A percentile compares a stretch with the other conserved stretches of the same genome.
phyloP scores from a whole-genome alignment of 2,888 invertebrate species.

The Sinhomidia bicolor region DNA sequence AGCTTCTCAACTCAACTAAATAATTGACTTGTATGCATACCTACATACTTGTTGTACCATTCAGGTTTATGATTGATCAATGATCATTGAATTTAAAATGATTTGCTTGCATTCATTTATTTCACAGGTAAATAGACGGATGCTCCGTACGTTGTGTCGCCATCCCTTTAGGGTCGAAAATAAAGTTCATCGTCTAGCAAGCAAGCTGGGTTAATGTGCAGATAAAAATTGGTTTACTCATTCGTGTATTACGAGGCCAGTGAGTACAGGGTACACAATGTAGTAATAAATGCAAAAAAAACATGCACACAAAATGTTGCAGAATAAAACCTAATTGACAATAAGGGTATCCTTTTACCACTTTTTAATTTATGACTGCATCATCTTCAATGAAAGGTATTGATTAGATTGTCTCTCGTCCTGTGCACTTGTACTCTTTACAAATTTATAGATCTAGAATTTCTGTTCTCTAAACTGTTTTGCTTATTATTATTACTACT shows the following conservation, averaged over 20 bases:
- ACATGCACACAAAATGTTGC: slow-evolving; percentile 11
- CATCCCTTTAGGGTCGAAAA: background rate
- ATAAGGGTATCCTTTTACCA: slow-evolving; percentile 45
- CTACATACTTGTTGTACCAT: background rate
- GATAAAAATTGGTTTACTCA: background rate
- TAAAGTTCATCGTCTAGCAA: too few relatives aligned
- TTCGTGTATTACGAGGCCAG: background rate
- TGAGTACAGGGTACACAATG: background rate
- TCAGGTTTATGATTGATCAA: background rate
- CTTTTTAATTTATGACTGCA: slow-evolving; percentile 63
- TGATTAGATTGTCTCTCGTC: slow-evolving; percentile 58
- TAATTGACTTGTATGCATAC: slow-evolving; percentile 49
- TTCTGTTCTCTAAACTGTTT: slow-evolving; percentile 1
- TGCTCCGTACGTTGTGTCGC: background rate
- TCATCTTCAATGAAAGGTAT: slow-evolving; percentile 62
- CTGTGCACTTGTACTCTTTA: slow-evolving; percentile 15
- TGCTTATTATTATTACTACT: too few relatives aligned
- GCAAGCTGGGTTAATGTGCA: background rate
- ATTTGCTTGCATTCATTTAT: background rate
- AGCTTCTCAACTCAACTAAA: slow-evolving; percentile 7
- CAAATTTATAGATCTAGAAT: slow-evolving; percentile 60
- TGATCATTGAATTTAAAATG: slow-evolving; percentile 5
- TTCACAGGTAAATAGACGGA: background rate
- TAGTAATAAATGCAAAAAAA: too few relatives aligned
- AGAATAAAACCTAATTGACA: slow-evolving; percentile 42